Base-by-base conservation (phyloP, 1,140 invertebrate genomes). In the Caenorhabditis briggsae region DNA sequence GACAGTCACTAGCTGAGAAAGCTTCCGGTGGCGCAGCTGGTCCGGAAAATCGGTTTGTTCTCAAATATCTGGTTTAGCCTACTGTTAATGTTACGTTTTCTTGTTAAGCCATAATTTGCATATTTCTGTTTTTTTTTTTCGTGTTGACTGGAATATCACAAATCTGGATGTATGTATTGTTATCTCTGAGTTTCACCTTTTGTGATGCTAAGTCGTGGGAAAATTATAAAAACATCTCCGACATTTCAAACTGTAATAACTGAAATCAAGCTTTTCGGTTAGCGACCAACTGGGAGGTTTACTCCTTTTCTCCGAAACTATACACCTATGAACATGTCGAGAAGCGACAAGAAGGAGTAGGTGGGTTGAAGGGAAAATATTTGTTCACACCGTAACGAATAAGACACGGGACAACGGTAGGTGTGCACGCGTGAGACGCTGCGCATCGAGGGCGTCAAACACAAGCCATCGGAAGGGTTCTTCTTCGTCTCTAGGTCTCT, bases 321-420 rank as follows among this genome's bases (percentile, higher is more conserved):
- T 78, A 78, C 70, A 78, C 70, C 70, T 78, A 78, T 78, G 70
- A 53, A 78, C 70, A 78, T 78, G 70, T 78, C 70, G 70, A 78
- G 70, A 74, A 74, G 65, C 65, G 65, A 74, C 33, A 33, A 33
- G 33, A 33, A 33, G 33, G 25, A n/a, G 61, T 14, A 64, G 61
- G 33, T 18, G 43, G 43, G 18, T 5, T 1, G 41, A 20, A 20
- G 41, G 70, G 70, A 50, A 50, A 78, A 78, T 78, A 78, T 78
- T 78, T 78, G 70, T 78, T 78, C 70, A 78, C 70, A 78, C 70
- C 70, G 70, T 78, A 78, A 78, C 70, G 70, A 78, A 78, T 78
- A 78, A 78, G 70, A 78, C 70, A 78, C 70, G 70, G 33, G 70
- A 78, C 70, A 78, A 78, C 70, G 70, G 70, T 78, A 78, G 70